Conservation (phyloP, 2,113 vertebrate genomes). For the Corythoichthys intestinalis region DNA sequence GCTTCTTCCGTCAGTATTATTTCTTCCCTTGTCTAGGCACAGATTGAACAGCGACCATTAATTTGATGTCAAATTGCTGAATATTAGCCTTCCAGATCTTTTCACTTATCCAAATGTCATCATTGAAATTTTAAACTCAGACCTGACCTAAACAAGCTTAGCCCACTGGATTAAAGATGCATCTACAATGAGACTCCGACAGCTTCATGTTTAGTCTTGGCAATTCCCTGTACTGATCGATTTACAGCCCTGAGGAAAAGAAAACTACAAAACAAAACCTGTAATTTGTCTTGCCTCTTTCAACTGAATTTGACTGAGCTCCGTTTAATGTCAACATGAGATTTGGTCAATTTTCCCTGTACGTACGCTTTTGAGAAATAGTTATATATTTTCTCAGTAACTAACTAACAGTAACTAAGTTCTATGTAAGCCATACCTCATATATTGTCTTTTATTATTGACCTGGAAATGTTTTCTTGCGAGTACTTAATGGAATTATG, state of each 20-base stretch:
- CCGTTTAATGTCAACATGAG: neutral
- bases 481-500: too few relatives aligned
- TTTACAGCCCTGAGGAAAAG: neutral
- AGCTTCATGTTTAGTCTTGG: neutral
- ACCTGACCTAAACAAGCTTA: neutral
- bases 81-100: conserved; percentile 1
- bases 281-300: neutral
- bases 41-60: neutral
- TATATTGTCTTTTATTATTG: neutral
- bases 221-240: neutral
- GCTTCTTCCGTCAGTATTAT: neutral
- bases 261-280: neutral
- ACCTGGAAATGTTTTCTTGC: too few relatives aligned
- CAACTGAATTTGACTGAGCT: neutral
- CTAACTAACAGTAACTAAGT: neutral
- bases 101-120: neutral
- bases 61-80: conserved; percentile 2
- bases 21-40: neutral
- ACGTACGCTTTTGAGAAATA: neutral
- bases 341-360: neutral
- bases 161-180: neutral
- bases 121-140: neutral
- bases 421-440: neutral
- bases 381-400: neutral
- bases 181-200: neutral